These are phyloP conservation scores for Melanerpes aurifrons DNA, from an alignment of 2,113 vertebrate genomes.

Conservation along the genomic window DNA sequence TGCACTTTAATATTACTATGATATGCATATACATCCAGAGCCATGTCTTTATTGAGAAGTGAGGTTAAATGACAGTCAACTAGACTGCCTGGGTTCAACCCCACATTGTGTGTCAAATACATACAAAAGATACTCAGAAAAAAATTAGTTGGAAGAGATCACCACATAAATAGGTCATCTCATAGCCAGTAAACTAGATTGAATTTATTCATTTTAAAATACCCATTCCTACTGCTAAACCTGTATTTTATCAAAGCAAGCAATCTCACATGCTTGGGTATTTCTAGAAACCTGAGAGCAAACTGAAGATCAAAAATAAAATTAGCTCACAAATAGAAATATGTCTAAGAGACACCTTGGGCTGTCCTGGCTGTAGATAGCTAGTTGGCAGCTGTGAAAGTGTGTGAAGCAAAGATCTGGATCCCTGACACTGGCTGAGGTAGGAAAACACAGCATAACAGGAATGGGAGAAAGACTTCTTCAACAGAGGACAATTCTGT, in stretches of 20 bases:
- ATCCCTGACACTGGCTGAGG: neutral
- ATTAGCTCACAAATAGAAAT: neutral
- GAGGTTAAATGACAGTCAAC: neutral
- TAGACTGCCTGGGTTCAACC: neutral
- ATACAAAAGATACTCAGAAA: neutral
- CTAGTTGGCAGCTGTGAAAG: neutral
- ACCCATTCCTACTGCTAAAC: neutral
- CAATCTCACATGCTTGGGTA: neutral
- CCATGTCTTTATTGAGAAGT: neutral
- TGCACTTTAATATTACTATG: neutral
- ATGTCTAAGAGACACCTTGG: neutral
- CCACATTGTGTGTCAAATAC: fast-evolving
- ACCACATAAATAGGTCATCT: neutral
- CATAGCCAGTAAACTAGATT: neutral
- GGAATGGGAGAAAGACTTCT: neutral
- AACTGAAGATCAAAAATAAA: neutral
- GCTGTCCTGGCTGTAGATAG: neutral
- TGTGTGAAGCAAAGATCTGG: neutral
- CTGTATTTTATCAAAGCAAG: neutral
- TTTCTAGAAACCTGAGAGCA: neutral
- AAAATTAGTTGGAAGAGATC: neutral
- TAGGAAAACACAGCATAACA: neutral
- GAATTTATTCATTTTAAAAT: neutral
- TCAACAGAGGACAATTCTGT: neutral
- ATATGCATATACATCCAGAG: neutral